phyloP scores from a whole-genome alignment of 2,113 vertebrate species.

The Toxotes chatareus region DNA sequence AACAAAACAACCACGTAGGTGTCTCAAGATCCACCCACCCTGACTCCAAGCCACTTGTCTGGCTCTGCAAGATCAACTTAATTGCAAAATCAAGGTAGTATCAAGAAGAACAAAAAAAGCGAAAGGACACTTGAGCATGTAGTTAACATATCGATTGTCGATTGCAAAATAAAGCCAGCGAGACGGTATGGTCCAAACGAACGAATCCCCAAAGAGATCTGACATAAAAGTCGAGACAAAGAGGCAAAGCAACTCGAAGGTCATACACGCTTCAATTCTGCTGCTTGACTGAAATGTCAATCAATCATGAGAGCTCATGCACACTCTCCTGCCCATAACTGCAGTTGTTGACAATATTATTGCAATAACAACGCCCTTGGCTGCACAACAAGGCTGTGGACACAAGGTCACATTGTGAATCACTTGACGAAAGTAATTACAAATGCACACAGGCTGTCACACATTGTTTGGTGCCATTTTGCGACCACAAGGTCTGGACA shows the following conservation, averaged over 20 bases:
- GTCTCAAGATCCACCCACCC: slow-evolving; percentile 73
- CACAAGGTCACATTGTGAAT: slow-evolving; percentile 60
- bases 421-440: slow-evolving; percentile 28
- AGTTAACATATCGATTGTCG: slow-evolving; percentile 6
- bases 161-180: neutral
- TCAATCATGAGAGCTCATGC: slow-evolving; percentile 14
- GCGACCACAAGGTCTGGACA: slow-evolving; percentile 54
- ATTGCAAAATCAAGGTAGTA: slow-evolving; percentile 33
- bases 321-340: neutral
- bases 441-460: slow-evolving; percentile 30
- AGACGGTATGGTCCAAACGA: neutral
- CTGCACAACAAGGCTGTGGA: slow-evolving; percentile 11
- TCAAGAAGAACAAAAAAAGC: slow-evolving; percentile 14
- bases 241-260: slow-evolving; percentile 33
- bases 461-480: slow-evolving; percentile 64
- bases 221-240: slow-evolving; percentile 15
- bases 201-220: neutral
- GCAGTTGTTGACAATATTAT: slow-evolving; percentile 3
- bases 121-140: slow-evolving; percentile 5
- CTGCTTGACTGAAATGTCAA: slow-evolving; percentile 38
- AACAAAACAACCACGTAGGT: slow-evolving; percentile 76
- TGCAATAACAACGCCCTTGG: slow-evolving; percentile 37
- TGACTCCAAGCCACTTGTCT: slow-evolving; percentile 59
- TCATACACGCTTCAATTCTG: slow-evolving; percentile 2
- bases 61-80: slow-evolving; percentile 50